Conservation (phyloP, 35 echinoderm and acorn worm genomes). For the Eucidaris tribuloides region DNA sequence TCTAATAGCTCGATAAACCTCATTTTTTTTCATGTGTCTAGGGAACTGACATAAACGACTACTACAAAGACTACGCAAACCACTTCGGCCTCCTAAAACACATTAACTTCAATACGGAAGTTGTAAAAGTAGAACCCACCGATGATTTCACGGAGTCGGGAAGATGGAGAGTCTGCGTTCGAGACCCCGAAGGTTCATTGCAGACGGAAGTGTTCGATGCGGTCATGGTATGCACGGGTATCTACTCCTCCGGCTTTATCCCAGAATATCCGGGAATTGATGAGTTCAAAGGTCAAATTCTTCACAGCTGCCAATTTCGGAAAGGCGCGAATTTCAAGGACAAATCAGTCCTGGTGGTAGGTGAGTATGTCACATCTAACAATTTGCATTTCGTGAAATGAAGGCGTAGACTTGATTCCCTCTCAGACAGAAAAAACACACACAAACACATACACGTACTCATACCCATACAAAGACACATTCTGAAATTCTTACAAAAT, state of each 20-base stretch:
- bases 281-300: not conserved
- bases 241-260: not conserved
- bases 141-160: constrained; percentile 29
- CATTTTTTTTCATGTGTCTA: not conserved
- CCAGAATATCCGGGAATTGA: not conserved
- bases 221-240: not conserved
- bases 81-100: constrained; percentile 21
- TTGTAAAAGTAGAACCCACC: constrained; percentile 17
- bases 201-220: not conserved
- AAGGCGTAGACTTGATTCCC: too few relatives aligned
- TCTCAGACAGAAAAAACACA: too few relatives aligned
- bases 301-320: constrained; percentile 4
- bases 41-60: not conserved
- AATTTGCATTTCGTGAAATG: too few relatives aligned
- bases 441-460: too few relatives aligned
- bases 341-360: constrained; percentile 12
- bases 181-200: too few relatives aligned
- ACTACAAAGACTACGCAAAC: constrained; percentile 19
- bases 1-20: too few relatives aligned
- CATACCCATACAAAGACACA: too few relatives aligned
- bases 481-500: too few relatives aligned
- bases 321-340: not conserved
- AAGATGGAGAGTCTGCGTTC: too few relatives aligned
- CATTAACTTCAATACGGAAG: constrained; percentile 21
- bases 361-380: too few relatives aligned